Evolutionary conservation across 2,888 invertebrate genomes (phyloP).

Genomic region (Mythimna albipuncta): DNA sequence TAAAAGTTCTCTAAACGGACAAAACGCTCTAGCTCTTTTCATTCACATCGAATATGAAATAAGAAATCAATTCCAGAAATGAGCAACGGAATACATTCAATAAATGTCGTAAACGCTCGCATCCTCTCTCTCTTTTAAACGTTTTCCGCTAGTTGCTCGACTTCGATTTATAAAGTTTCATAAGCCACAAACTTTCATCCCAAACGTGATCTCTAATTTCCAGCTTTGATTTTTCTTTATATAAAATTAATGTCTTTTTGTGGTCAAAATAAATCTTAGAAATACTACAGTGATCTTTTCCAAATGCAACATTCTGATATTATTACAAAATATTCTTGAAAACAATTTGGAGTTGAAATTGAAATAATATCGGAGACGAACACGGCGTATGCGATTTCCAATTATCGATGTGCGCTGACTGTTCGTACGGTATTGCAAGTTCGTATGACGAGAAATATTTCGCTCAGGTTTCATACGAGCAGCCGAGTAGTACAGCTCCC

Average conservation of each 20-base stretch:
- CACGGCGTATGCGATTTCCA: conserved; percentile 78
- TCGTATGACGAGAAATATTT: conserved; percentile 76
- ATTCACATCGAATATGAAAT: conserved; percentile 57
- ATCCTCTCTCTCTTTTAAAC: conserved; percentile 52
- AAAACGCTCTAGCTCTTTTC: conserved; percentile 59
- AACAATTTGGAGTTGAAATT: conserved; percentile 65
- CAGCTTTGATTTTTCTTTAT: conserved; percentile 36
- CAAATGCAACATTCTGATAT: conserved; percentile 1
- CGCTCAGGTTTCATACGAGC: conserved; percentile 68
- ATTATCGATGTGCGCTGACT: conserved; percentile 79
- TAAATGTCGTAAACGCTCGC: conserved; percentile 57
- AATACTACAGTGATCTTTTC: conserved; percentile 2
- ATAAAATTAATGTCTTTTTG: conserved; percentile 33
- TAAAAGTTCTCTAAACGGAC: conserved; percentile 65
- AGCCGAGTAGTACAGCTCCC: conserved; percentile 35
- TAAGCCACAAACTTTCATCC: conserved; percentile 46
- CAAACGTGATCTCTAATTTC: conserved; percentile 52
- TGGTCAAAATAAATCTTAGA: conserved; percentile 8
- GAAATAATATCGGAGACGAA: conserved; percentile 73
- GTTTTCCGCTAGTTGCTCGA: conserved; percentile 48
- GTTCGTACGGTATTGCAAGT: conserved; percentile 73
- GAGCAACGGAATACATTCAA: conserved; percentile 54
- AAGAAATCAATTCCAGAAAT: conserved; percentile 52
- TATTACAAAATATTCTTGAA: conserved; percentile 47
- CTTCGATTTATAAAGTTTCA: conserved; percentile 59